These are phyloP conservation scores for Aspidiotus destructor DNA, from an alignment of 2,888 invertebrate species.

Conservation along the genomic window DNA sequence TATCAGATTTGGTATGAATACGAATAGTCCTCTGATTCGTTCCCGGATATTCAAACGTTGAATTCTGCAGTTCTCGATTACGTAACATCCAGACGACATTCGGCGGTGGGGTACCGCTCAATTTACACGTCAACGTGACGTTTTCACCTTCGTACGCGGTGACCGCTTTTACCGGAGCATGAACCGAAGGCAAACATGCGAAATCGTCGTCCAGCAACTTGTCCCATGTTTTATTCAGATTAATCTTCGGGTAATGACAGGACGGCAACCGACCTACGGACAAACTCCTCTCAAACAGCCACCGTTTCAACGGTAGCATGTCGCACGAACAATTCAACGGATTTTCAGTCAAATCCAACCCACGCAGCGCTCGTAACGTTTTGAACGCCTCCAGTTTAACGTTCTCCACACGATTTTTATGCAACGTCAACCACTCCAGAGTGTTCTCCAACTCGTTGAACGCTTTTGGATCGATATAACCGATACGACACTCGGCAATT, in stretches of 20 bases:
- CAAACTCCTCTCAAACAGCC: constrained; percentile 69
- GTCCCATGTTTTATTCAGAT: constrained; percentile 61
- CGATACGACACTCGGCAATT: constrained; percentile 61
- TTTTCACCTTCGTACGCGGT: constrained; percentile 62
- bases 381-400: constrained; percentile 58
- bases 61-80: constrained; percentile 43
- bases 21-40: constrained; percentile 51
- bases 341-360: constrained; percentile 65
- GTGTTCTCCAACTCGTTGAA: constrained; percentile 63
- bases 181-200: constrained; percentile 64
- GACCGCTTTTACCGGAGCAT: constrained; percentile 51
- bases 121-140: constrained; percentile 49
- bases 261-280: constrained; percentile 62
- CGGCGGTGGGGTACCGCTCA: constrained; percentile 34
- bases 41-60: constrained; percentile 36
- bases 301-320: constrained; percentile 61
- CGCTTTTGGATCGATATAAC: constrained; percentile 57
- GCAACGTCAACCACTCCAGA: constrained; percentile 66
- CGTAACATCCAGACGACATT: constrained; percentile 35
- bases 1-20: constrained; percentile 46
- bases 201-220: constrained; percentile 67
- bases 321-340: constrained; percentile 76
- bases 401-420: constrained; percentile 60
- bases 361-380: constrained; percentile 58
- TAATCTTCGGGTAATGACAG: constrained; percentile 56